Evolutionary conservation across 2,113 vertebrate species (phyloP), one percentile per base, ranked within the genome.

Genomic region (Takifugu flavidus): DNA sequence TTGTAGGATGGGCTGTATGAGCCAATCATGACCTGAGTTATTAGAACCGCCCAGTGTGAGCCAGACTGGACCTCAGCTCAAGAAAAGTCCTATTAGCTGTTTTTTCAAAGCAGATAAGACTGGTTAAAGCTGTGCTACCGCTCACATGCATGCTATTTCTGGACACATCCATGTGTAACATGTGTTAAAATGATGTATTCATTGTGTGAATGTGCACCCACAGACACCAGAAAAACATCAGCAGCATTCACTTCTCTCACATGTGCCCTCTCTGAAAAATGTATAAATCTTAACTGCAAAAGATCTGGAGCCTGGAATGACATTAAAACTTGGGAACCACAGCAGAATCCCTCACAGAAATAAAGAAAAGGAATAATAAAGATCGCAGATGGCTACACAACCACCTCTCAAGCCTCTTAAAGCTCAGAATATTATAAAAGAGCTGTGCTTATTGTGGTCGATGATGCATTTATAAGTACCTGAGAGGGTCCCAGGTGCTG

Each of bases 21-120:
- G 56, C 87, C 86, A 86, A 87, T 82, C 67, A 76, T 59, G 70
- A 3, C 44, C 5, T 54, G 25, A 60, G 53, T 49, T 63, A 7
- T 12, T 69, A 25, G 62, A 53, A 1, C 53, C 34, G 39, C 44
- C 45, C 25, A 47, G 14, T 15, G 5, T 51, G 20, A 20, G 20
- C 20, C 26, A 69, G 57, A 54, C 54, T 56, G 14, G n/a, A 28
- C 47, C 20, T 15, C 8, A 53, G 53, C 42, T 62, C 68, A 26
- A 72, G 46, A 70, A 58, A 74, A 66, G 60, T 51, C 29, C 56
- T 26, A 64, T 65, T 72, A 53, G 56, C 20, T 54, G 15, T 13
- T 10, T 53, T 75, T 66, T 25, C 39, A 15, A 67, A 59, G 34
- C 56, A 5, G 6, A 7, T 6, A 13, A 11, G 43, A 13, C 11